Evolutionary conservation across 2,797 vertebrate genomes (phyloP).

Genomic region (Coccyzus lansbergi): DNA sequence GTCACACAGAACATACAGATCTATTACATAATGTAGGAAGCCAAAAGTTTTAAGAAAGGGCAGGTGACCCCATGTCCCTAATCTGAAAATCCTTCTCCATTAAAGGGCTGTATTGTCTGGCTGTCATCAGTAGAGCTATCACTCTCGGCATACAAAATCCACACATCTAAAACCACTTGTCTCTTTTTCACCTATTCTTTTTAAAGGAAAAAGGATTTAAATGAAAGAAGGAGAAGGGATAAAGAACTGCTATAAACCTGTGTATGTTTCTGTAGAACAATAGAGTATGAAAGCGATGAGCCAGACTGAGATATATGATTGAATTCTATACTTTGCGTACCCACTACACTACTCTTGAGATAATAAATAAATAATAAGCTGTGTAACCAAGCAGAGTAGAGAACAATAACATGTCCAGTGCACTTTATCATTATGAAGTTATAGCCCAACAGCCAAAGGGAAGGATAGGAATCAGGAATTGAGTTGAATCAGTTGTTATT

Average conservation of each 20-base stretch:
- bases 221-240: not conserved
- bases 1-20: not conserved
- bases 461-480: not conserved
- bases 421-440: constrained; percentile 13
- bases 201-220: not conserved
- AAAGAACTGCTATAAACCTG: not conserved
- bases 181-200: not conserved
- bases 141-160: not conserved
- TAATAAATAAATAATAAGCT: not conserved
- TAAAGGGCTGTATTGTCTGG: not conserved
- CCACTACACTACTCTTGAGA: not conserved
- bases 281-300: not conserved
- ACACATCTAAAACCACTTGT: not conserved
- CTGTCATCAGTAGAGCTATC: not conserved
- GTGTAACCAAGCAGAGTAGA: not conserved
- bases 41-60: not conserved
- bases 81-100: not conserved
- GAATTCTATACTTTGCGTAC: not conserved
- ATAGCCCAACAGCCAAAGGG: not conserved
- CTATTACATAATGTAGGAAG: not conserved
- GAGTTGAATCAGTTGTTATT: constrained; percentile 1
- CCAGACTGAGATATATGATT: not conserved
- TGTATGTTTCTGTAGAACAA: not conserved
- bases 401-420: constrained; percentile 17
- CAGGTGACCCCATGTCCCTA: not conserved